Evolutionary conservation across 2,797 vertebrate genomes (phyloP), one percentile per base, ranked within the genome.

Genomic region (Lindbergichthys nudifrons): DNA sequence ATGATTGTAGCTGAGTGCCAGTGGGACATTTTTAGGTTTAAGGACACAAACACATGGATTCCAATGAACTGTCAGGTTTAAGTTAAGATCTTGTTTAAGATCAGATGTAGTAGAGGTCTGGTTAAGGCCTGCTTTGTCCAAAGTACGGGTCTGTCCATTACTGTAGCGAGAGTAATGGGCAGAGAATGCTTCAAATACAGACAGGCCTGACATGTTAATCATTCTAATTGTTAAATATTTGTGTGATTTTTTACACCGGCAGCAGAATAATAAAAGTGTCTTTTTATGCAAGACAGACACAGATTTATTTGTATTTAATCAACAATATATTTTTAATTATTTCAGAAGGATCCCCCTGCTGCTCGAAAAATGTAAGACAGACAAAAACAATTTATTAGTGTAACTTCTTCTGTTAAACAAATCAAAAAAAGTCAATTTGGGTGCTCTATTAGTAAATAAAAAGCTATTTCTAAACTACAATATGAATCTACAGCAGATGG

Each of bases 401-500:
- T 57, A 39, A 70, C 3, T 69, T 47, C 39, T 54, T 67, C 56
- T 68, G 15, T 69, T 41, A 62, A 48, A 64, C 16, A 65, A 63
- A 70, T 30, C 32, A 73, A 54, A 45, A 13, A 46, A 50, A 23
- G 21, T 66, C 21, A 57, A 39, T 26, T 65, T 32, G 39, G 68
- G 43, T 15, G 56, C 4, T 46, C 0, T 53, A 41, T 45, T 56
- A 9, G 59, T 75, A 65, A 76, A 77, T 46, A 74, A 52, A 79
- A 5, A 64, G 32, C n/a, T 4, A 48, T 74, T 79, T 76, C 18
- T 54, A 43, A 61, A 47, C 30, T 45, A 52, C n/a, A 65, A 65
- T 65, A n/a, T 36, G 46, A 63, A 82, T 63, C 39, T 57, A 36
- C 39, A 60, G 54, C 59, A 73, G 67, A 76, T 75, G 65, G 58